Evolutionary conservation across 2,797 vertebrate genomes (phyloP).

Genomic region (Bradypodion ventrale): DNA sequence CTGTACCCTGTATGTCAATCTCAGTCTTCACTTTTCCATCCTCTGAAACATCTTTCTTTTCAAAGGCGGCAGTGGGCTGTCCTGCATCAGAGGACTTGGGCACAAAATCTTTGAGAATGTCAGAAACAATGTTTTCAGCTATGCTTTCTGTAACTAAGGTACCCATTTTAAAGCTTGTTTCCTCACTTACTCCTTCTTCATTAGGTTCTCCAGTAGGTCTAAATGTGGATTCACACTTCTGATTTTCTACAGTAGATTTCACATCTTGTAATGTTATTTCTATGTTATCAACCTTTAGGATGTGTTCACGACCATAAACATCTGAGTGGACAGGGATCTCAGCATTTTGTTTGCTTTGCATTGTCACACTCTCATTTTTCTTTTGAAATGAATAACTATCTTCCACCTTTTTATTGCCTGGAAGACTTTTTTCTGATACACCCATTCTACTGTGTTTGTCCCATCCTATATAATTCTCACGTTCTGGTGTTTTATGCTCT

Average conservation of each 20-base stretch:
- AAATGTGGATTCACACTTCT: neutral
- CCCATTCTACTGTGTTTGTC: slow-evolving; percentile 65
- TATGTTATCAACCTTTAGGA: slow-evolving; percentile 7
- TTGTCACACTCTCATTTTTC: slow-evolving; percentile 3
- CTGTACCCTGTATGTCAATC: slow-evolving; percentile 86
- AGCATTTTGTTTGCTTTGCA: slow-evolving; percentile 40
- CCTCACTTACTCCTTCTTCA: slow-evolving; percentile 6
- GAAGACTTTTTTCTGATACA: slow-evolving; percentile 39
- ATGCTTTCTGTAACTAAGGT: slow-evolving; percentile 65
- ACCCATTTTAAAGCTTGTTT: slow-evolving; percentile 14
- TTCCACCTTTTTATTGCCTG: slow-evolving; percentile 28
- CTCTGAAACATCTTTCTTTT: slow-evolving; percentile 81
- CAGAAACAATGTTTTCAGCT: slow-evolving; percentile 82
- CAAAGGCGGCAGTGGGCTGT: slow-evolving; percentile 79
- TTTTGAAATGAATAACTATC: slow-evolving; percentile 34
- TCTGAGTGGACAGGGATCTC: slow-evolving; percentile 66
- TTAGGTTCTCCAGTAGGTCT: slow-evolving; percentile 33
- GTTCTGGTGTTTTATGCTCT: slow-evolving; percentile 58
- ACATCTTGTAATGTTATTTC: slow-evolving; percentile 27
- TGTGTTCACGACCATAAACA: slow-evolving; percentile 18
- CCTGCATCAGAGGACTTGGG: slow-evolving; percentile 79
- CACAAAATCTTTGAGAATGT: slow-evolving; percentile 88
- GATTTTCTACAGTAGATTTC: slow-evolving; percentile 35
- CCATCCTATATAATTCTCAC: slow-evolving; percentile 64
- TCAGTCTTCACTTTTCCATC: slow-evolving; percentile 85